Conservation (phyloP, 1,140 invertebrate species). For the Cotesia typhae region DNA sequence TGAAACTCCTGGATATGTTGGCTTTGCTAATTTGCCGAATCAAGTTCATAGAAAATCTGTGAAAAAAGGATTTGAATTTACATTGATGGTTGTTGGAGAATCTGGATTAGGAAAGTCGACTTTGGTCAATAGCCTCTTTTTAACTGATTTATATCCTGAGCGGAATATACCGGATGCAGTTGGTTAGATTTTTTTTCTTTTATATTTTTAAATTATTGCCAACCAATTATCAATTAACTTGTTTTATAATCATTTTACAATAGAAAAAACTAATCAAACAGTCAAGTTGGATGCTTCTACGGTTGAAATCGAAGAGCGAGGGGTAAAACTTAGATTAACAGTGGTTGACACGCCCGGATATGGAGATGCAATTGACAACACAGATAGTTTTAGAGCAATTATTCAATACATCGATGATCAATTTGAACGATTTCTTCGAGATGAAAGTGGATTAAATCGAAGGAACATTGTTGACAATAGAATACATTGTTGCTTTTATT, state of each 20-base stretch:
- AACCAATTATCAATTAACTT: slow-evolving; percentile 10
- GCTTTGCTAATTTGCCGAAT: slow-evolving; percentile 94
- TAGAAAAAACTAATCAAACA: slow-evolving; percentile 89
- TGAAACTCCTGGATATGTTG: slow-evolving; percentile 88
- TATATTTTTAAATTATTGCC: slow-evolving; percentile 10
- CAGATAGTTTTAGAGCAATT: slow-evolving; percentile 89
- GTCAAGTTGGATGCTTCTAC: slow-evolving; percentile 91
- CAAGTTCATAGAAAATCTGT: slow-evolving; percentile 96
- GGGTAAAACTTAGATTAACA: slow-evolving; percentile 87
- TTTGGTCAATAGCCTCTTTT: slow-evolving; percentile 96
- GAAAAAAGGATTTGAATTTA: slow-evolving; percentile 98
- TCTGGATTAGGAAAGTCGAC: slow-evolving; percentile 98
- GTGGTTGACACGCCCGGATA: slow-evolving; percentile 98
- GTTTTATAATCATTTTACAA: slow-evolving; percentile 23
- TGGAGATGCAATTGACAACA: slow-evolving; percentile 99
- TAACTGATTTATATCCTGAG: slow-evolving; percentile 94
- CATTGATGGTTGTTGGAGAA: slow-evolving; percentile 97
- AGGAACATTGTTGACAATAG: slow-evolving; percentile 92
- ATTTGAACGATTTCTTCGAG: slow-evolving; percentile 89
- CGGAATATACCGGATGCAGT: slow-evolving; percentile 85
- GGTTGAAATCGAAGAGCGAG: slow-evolving; percentile 92
- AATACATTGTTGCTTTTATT: slow-evolving; percentile 98
- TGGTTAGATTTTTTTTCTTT: slow-evolving; percentile 68
- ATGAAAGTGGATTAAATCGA: slow-evolving; percentile 90
- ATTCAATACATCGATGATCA: slow-evolving; percentile 95